Conservation (phyloP, 1,140 invertebrate genomes). For the Lerema accius region DNA sequence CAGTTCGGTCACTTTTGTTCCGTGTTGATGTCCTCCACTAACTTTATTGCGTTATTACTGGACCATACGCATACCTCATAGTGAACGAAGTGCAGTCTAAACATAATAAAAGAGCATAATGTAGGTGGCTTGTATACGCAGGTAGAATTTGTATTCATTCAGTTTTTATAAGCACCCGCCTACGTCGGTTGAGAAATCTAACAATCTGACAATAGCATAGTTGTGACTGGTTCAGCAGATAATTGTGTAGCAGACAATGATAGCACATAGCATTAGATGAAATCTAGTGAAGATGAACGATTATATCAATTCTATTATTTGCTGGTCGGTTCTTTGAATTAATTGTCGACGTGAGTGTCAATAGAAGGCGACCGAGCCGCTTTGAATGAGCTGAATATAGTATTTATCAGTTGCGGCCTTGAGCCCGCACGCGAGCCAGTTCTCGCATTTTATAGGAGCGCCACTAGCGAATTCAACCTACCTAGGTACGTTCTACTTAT, state of each 20-base stretch:
- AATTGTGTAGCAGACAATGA: conserved; percentile 17
- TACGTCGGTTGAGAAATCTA: conserved; percentile 40
- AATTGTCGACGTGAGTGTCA: conserved; percentile 49
- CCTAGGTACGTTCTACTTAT: conserved; percentile 29
- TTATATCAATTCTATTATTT: conserved; percentile 34
- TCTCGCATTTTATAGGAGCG: conserved; percentile 46
- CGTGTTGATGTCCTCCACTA: conserved; percentile 44
- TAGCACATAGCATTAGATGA: conserved; percentile 20
- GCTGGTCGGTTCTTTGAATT: conserved; percentile 29
- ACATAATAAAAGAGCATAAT: conserved; percentile 20
- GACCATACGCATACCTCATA: conserved; percentile 13
- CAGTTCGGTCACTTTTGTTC: conserved; percentile 63
- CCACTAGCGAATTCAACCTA: conserved; percentile 35
- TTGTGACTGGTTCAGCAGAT: conserved; percentile 21
- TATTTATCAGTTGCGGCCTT: conserved; percentile 67
- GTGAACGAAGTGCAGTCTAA: conserved; percentile 11
- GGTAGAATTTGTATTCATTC: conserved; percentile 47
- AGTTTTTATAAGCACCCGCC: conserved; percentile 26
- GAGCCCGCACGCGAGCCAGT: conserved; percentile 56
- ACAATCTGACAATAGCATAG: conserved; percentile 41
- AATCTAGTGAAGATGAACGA: conserved; percentile 36
- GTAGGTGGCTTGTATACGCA: conserved; percentile 35
- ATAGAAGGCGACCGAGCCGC: conserved; percentile 42
- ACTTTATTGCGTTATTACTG: conserved; percentile 17
- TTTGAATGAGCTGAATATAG: conserved; percentile 54